Evolutionary conservation across 2,113 vertebrate genomes (phyloP).

Genomic region (Sarotherodon lohbergeri): DNA sequence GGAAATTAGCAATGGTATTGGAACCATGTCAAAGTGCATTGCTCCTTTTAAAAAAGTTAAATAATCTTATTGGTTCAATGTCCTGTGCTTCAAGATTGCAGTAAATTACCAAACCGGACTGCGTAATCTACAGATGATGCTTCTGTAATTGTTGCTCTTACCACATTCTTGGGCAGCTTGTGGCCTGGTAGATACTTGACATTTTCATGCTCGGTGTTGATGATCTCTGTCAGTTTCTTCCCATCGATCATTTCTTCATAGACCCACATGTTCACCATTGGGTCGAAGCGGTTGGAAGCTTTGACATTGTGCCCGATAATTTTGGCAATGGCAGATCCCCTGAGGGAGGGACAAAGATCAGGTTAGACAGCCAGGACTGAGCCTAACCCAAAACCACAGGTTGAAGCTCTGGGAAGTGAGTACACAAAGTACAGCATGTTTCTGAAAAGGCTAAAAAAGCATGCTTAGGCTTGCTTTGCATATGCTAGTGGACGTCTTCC

Average conservation of each 20-base stretch:
- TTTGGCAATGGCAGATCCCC: constrained; percentile 80
- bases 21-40: not conserved
- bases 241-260: constrained; percentile 77
- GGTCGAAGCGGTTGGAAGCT: constrained; percentile 72
- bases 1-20: not conserved
- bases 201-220: constrained; percentile 81
- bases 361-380: not conserved
- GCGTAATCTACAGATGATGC: not conserved
- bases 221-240: constrained; percentile 78
- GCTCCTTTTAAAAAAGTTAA: not conserved
- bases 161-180: constrained; percentile 79
- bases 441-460: not conserved
- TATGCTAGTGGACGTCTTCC: not conserved
- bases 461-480: not conserved
- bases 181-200: constrained; percentile 81
- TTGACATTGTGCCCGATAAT: constrained; percentile 79
- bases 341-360: constrained; percentile 12
- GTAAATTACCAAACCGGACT: not conserved
- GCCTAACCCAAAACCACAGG: not conserved
- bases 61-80: not conserved
- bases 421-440: not conserved
- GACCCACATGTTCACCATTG: constrained; percentile 83
- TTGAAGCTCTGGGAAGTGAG: not conserved
- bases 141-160: constrained; percentile 31
- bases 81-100: not conserved